Percentiles rank a stretch among this genome's conserved stretches.
Conservation (phyloP, 2,113 vertebrate genomes). For the Lamprotornis superbus region DNA sequence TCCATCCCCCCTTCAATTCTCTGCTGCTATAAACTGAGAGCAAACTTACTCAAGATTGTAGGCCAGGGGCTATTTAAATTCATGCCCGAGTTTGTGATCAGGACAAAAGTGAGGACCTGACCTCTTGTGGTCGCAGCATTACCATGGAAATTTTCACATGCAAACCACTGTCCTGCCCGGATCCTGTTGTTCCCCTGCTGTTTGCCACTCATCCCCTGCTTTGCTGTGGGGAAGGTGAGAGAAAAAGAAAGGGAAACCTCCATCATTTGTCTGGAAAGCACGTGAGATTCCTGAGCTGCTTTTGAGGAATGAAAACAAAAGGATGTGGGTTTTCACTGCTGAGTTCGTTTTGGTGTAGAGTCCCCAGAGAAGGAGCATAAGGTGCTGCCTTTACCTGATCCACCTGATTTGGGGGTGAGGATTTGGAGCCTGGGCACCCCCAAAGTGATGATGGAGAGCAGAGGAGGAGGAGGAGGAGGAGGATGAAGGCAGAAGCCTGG, state of each 20-base stretch:
- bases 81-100: neutral
- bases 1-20: neutral
- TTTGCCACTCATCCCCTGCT: fast-evolving
- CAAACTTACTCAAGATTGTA: neutral
- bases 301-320: neutral
- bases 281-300: neutral
- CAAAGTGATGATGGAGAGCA: neutral
- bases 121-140: conserved; percentile 33
- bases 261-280: neutral
- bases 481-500: neutral
- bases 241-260: neutral
- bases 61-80: neutral
- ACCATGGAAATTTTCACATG: neutral
- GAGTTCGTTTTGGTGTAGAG: neutral
- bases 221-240: neutral
- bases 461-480: neutral
- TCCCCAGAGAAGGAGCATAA: fast-evolving
- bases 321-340: neutral
- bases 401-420: neutral
- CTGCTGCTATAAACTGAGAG: neutral
- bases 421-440: neutral
- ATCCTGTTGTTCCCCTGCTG: neutral
- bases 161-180: neutral
- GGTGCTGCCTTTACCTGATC: fast-evolving
- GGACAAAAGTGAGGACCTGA: conserved; percentile 48